These are phyloP conservation scores for Coenonympha arcania DNA, from an alignment of 2,888 invertebrate species.

Conservation along the genomic window DNA sequence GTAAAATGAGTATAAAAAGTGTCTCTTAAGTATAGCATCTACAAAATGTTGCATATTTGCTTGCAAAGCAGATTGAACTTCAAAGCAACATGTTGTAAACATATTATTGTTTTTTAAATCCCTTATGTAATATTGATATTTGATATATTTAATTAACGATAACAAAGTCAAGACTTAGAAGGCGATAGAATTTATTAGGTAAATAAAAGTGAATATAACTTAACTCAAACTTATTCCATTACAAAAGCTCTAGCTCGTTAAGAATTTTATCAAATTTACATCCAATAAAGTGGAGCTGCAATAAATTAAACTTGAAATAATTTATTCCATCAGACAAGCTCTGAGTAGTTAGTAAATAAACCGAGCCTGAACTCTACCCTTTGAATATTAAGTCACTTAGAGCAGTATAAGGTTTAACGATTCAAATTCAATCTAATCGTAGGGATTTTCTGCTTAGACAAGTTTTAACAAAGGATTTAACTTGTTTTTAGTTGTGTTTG, in stretches of 20 bases:
- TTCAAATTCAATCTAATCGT: conserved; percentile 22
- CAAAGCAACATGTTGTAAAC: too few relatives aligned
- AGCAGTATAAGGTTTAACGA: conserved; percentile 19
- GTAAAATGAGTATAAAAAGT: too few relatives aligned
- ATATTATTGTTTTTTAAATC: too few relatives aligned
- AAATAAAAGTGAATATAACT: too few relatives aligned
- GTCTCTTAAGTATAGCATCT: too few relatives aligned
- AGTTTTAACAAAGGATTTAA: conserved; percentile 19
- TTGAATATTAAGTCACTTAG: conserved; percentile 22
- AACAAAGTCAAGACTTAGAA: too few relatives aligned
- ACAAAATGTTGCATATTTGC: too few relatives aligned
- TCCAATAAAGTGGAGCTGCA: conserved; percentile 4
- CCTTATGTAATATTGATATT: too few relatives aligned
- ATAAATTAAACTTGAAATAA: conserved; percentile 7
- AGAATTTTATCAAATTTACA: neutral
- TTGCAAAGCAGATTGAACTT: too few relatives aligned
- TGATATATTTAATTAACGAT: too few relatives aligned
- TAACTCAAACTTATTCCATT: neutral
- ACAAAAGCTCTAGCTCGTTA: neutral
- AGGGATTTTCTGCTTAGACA: conserved; percentile 16
- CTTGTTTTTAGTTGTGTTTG: conserved; percentile 52
- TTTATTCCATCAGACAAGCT: conserved; percentile 9
- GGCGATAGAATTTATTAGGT: too few relatives aligned
- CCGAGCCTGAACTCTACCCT: conserved; percentile 16
- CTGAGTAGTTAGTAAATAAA: conserved; percentile 15